Evolutionary conservation across 2,888 invertebrate genomes (phyloP).

Genomic region (Drosophila antonietae): DNA sequence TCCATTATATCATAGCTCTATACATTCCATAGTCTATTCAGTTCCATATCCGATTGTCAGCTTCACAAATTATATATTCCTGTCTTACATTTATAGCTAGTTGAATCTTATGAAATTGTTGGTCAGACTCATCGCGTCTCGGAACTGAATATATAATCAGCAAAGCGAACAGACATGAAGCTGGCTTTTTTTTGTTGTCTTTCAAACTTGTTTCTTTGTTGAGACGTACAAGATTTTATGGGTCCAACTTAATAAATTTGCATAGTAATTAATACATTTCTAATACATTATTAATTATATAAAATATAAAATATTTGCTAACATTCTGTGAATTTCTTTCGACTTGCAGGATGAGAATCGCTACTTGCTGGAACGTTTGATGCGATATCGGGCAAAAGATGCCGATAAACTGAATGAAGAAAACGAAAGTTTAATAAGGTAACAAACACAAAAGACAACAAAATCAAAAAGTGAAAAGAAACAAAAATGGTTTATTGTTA

Average conservation of each 20-base stretch:
- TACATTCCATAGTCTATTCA: too few species aligned
- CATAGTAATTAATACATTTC: background rate
- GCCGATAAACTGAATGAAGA: slow-evolving; percentile 98
- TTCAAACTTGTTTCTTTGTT: slow-evolving; percentile 7
- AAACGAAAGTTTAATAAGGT: slow-evolving; percentile 96
- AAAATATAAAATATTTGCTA: too few species aligned
- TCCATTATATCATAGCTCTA: too few species aligned
- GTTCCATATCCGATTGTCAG: background rate
- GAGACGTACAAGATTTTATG: background rate
- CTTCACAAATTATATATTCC: background rate
- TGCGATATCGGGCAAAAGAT: slow-evolving; percentile 96
- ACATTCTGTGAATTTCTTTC: slow-evolving; percentile 12
- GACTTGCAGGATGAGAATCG: slow-evolving; percentile 93
- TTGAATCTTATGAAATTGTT: background rate
- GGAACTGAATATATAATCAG: slow-evolving; percentile 4
- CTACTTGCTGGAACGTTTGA: slow-evolving; percentile 92
- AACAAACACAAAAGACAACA: slow-evolving; percentile 75
- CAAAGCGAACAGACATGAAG: slow-evolving; percentile 1
- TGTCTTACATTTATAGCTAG: background rate
- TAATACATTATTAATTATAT: background rate
- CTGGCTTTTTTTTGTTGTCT: background rate
- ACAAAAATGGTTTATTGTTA: background rate
- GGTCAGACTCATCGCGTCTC: background rate
- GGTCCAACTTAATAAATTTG: background rate
- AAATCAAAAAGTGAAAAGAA: background rate